Evolutionary conservation across 2,113 vertebrate species (phyloP).

Genomic region (Cebidichthys violaceus): DNA sequence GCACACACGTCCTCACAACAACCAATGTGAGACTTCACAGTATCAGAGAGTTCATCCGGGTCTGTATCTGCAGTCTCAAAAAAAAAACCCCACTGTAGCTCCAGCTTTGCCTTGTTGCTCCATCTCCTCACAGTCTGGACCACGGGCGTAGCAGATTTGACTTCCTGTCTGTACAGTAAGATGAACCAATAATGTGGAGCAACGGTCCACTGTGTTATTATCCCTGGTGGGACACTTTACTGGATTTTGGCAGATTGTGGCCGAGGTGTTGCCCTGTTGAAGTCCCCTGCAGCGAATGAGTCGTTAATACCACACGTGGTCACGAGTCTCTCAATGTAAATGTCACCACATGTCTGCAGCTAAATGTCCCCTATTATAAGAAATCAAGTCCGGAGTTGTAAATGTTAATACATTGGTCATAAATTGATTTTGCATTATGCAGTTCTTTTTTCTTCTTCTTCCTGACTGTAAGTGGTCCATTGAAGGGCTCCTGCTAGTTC

Average conservation of each 20-base stretch:
- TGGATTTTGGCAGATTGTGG: not conserved
- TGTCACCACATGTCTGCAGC: conserved; percentile 37
- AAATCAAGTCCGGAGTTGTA: conserved; percentile 13
- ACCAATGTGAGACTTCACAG: too few species aligned
- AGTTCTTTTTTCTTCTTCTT: conserved; percentile 4
- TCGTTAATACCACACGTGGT: conserved; percentile 23
- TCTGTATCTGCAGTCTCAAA: too few species aligned
- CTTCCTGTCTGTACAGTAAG: not conserved
- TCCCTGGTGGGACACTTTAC: not conserved
- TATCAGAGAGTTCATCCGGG: too few species aligned
- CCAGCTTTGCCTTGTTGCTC: too few species aligned
- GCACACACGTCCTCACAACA: too few species aligned
- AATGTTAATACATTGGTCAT: conserved; percentile 25
- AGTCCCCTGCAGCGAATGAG: not conserved
- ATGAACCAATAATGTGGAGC: not conserved
- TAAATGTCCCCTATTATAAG: conserved; percentile 35
- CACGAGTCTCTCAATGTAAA: conserved; percentile 39
- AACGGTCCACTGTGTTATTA: not conserved
- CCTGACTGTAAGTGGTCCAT: conserved; percentile 1
- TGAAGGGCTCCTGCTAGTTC: conserved; percentile 5
- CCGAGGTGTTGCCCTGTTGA: not conserved
- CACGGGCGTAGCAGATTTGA: not conserved
- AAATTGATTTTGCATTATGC: conserved; percentile 15
- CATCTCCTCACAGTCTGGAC: not conserved
- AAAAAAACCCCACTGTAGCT: too few species aligned